These are phyloP conservation scores for Taxidea taxus DNA, from an alignment of 2,113 vertebrate species.

Conservation along the genomic window DNA sequence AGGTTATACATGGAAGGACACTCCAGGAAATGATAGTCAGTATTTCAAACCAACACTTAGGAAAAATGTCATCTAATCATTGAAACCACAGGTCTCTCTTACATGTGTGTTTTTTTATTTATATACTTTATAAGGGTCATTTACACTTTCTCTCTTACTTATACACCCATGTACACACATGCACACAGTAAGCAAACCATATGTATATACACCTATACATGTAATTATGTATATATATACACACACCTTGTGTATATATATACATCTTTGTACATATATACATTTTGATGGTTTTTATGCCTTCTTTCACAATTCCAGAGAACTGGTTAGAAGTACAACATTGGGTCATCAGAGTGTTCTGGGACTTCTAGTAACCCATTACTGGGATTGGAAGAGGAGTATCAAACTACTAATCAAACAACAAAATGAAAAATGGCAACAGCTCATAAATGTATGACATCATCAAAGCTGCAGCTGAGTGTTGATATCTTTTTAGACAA, in stretches of 20 bases:
- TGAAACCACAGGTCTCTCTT: neutral
- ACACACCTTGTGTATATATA: too few species aligned
- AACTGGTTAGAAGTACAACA: neutral
- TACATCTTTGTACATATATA: neutral
- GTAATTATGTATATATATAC: neutral
- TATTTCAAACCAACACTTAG: neutral
- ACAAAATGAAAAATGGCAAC: neutral
- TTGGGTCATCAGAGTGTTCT: neutral
- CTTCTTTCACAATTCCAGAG: slow-evolving; percentile 12
- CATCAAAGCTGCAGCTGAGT: neutral
- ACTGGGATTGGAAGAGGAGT: neutral
- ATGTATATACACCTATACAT: neutral
- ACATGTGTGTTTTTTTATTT: neutral
- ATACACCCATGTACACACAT: neutral
- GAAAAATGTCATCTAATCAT: neutral
- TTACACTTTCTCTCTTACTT: neutral
- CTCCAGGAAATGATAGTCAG: neutral
- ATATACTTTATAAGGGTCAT: neutral
- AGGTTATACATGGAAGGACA: neutral
- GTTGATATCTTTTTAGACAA: neutral
- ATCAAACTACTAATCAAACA: neutral
- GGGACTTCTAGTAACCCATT: neutral
- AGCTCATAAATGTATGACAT: neutral
- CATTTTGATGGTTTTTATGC: slow-evolving; percentile 42
- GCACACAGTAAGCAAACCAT: neutral